Conservation (phyloP, 2,113 vertebrate species). For the Danionella cerebrum region DNA sequence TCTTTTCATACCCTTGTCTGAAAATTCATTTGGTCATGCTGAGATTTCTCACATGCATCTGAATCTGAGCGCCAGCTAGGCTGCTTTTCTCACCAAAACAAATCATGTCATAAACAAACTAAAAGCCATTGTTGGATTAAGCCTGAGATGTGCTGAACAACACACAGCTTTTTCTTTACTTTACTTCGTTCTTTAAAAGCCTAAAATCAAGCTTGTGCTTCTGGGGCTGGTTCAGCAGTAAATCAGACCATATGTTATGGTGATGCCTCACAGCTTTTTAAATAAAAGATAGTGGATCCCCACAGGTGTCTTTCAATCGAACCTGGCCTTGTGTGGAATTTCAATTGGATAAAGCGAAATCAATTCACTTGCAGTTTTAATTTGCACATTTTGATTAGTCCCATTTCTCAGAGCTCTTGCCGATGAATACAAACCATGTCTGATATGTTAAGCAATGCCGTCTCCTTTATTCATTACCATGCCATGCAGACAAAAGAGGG, state of each 20-base stretch:
- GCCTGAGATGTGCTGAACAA: too few relatives aligned
- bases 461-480: slow-evolving; percentile 15
- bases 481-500: background rate
- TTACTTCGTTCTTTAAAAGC: too few relatives aligned
- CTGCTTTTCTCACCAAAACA: too few relatives aligned
- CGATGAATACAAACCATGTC: slow-evolving; percentile 16
- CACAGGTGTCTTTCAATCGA: background rate
- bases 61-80: background rate
- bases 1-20: background rate
- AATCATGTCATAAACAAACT: too few relatives aligned
- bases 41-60: background rate
- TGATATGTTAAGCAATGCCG: slow-evolving; percentile 9
- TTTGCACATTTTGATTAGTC: slow-evolving; percentile 34
- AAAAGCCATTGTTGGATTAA: too few relatives aligned
- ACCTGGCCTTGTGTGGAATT: slow-evolving; percentile 30
- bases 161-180: too few relatives aligned
- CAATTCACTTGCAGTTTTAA: slow-evolving; percentile 20
- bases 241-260: background rate
- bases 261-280: background rate
- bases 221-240: too few relatives aligned
- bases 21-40: background rate
- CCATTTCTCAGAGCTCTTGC: slow-evolving; percentile 17
- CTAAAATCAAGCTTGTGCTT: too few relatives aligned
- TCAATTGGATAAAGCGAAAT: slow-evolving; percentile 14
- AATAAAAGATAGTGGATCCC: background rate